These are phyloP conservation scores for Tachyglossus aculeatus DNA, from an alignment of 2,797 vertebrate genomes.

Conservation along the genomic window DNA sequence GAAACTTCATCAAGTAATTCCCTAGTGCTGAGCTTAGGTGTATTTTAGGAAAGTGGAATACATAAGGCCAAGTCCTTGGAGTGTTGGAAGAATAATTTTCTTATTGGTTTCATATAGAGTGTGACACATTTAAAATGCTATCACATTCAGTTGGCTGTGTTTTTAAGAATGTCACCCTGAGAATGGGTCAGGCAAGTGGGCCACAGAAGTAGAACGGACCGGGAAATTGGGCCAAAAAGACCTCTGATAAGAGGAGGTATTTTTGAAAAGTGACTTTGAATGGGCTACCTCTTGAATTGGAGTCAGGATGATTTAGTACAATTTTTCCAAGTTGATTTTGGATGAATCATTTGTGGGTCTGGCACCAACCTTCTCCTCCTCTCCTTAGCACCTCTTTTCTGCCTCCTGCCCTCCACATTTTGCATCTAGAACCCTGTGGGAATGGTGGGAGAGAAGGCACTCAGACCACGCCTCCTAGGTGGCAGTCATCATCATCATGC, in stretches of 20 bases:
- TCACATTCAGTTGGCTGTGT: constrained; percentile 28
- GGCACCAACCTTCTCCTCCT: too few relatives aligned
- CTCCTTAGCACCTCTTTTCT: too few relatives aligned
- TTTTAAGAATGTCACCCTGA: constrained; percentile 53
- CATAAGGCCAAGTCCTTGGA: constrained; percentile 3
- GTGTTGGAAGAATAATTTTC: not conserved
- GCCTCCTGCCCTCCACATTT: too few relatives aligned
- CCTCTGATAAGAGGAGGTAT: constrained; percentile 26
- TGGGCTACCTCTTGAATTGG: constrained; percentile 28
- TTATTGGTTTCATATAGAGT: constrained; percentile 13
- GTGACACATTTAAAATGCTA: constrained; percentile 44
- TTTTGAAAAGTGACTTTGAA: constrained; percentile 45
- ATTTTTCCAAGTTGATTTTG: too few relatives aligned
- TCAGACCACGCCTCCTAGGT: too few relatives aligned
- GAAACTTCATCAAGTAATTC: not conserved
- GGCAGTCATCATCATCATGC: too few relatives aligned
- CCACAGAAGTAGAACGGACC: constrained; percentile 54
- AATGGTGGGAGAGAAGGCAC: too few relatives aligned
- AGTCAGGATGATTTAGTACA: not conserved
- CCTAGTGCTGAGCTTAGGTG: not conserved
- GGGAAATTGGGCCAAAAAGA: constrained; percentile 34
- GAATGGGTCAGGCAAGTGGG: too few relatives aligned
- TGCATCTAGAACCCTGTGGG: too few relatives aligned
- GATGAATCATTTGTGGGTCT: too few relatives aligned
- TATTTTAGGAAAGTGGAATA: constrained; percentile 41